These are phyloP conservation scores for Xylophagus ater DNA, from an alignment of 2,888 invertebrate genomes.

Conservation along the genomic window DNA sequence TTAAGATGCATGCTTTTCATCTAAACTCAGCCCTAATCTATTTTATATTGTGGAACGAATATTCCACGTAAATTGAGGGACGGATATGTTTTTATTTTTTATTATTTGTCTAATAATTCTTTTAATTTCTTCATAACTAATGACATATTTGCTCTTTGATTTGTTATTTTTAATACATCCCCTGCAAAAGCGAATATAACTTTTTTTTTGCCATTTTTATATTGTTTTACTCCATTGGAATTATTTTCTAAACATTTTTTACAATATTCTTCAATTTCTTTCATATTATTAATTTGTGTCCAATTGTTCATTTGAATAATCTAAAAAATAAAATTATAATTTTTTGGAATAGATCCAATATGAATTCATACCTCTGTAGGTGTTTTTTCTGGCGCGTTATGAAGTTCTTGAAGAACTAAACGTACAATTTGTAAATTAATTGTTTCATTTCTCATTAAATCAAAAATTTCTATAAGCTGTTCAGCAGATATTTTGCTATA, in stretches of 20 bases:
- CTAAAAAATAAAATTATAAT: constrained; percentile 31
- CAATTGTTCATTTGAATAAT: constrained; percentile 54
- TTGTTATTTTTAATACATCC: constrained; percentile 46
- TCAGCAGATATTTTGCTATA: constrained; percentile 42
- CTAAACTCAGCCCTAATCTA: too few species aligned
- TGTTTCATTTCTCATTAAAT: constrained; percentile 45
- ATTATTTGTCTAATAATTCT: too few species aligned
- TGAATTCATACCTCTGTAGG: constrained; percentile 30
- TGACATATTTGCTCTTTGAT: constrained; percentile 57
- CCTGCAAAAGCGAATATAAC: constrained; percentile 54
- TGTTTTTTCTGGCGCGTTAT: constrained; percentile 33
- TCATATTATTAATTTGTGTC: constrained; percentile 50
- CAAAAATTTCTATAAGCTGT: constrained; percentile 50
- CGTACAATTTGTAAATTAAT: constrained; percentile 53
- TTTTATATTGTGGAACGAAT: too few species aligned
- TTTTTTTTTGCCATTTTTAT: constrained; percentile 58
- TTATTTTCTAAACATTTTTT: constrained; percentile 50
- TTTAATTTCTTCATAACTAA: constrained; percentile 49
- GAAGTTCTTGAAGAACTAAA: constrained; percentile 42
- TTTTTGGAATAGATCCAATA: constrained; percentile 8
- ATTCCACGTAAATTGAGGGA: too few species aligned
- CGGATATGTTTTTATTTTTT: too few species aligned
- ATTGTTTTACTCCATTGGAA: constrained; percentile 53
- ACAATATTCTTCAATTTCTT: constrained; percentile 50
- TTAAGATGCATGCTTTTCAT: too few species aligned